These are phyloP conservation scores for Drosophila subobscura DNA, from an alignment of 1,140 invertebrate species.

Conservation along the genomic window DNA sequence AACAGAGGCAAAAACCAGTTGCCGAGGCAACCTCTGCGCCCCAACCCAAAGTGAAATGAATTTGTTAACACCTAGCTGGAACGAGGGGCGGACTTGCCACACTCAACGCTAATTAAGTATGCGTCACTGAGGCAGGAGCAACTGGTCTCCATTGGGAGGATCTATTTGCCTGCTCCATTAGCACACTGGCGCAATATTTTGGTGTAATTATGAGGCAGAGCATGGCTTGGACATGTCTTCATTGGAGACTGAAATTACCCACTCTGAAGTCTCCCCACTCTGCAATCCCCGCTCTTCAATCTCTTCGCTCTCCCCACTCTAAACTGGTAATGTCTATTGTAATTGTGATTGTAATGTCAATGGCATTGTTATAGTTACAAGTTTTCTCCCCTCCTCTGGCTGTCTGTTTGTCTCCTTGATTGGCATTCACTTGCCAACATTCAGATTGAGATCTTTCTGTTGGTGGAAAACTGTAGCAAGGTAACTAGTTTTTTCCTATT, in stretches of 20 bases:
- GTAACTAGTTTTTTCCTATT: constrained; percentile 21
- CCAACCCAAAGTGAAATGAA: constrained; percentile 72
- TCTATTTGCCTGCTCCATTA: constrained; percentile 65
- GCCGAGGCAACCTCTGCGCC: neutral
- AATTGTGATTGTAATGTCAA: constrained; percentile 60
- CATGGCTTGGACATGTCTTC: constrained; percentile 54
- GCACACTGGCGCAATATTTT: constrained; percentile 66
- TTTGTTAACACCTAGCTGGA: constrained; percentile 76
- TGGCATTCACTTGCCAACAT: constrained; percentile 80
- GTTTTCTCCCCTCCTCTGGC: constrained; percentile 34
- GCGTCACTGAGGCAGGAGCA: constrained; percentile 42
- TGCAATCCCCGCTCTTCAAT: neutral
- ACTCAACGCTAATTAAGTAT: constrained; percentile 66
- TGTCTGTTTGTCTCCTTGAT: constrained; percentile 76
- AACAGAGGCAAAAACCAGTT: constrained; percentile 47
- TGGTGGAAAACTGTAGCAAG: constrained; percentile 50
- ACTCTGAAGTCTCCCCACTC: neutral
- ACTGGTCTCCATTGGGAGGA: neutral
- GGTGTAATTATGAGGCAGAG: constrained; percentile 56
- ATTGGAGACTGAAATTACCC: constrained; percentile 41
- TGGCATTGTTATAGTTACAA: constrained; percentile 73
- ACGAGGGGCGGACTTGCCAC: constrained; percentile 52
- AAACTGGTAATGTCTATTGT: constrained; percentile 48
- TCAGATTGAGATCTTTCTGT: constrained; percentile 48
- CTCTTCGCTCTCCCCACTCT: constrained; percentile 1